These are phyloP conservation scores for Anableps anableps DNA, from an alignment of 2,797 vertebrate genomes.

Conservation along the genomic window DNA sequence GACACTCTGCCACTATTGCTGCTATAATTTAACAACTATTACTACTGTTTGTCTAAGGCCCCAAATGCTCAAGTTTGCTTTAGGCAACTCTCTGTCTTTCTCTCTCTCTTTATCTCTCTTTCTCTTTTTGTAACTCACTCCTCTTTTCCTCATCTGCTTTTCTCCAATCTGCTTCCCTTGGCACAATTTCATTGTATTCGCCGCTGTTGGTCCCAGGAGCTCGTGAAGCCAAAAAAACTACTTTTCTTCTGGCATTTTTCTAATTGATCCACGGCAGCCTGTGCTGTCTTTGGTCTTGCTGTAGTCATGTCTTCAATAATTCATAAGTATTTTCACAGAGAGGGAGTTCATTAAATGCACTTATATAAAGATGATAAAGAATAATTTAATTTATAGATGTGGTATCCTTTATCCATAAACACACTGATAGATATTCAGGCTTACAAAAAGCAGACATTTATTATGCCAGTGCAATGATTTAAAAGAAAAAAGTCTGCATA, in stretches of 20 bases:
- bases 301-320: conserved; percentile 71
- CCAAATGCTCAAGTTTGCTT: conserved; percentile 63
- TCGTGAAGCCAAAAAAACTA: conserved; percentile 54
- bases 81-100: conserved; percentile 40
- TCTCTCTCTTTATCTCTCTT: conserved; percentile 14
- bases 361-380: conserved; percentile 31
- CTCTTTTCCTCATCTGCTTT: conserved; percentile 40
- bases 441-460: conserved; percentile 9
- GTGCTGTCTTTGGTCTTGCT: conserved; percentile 44
- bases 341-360: conserved; percentile 45
- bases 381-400: conserved; percentile 29
- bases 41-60: conserved; percentile 71
- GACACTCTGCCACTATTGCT: conserved; percentile 47
- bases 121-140: conserved; percentile 31
- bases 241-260: conserved; percentile 72
- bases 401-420: conserved; percentile 26
- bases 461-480: neutral
- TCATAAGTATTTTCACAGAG: conserved; percentile 48
- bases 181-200: conserved; percentile 57
- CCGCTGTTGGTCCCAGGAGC: conserved; percentile 65
- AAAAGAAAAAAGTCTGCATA: neutral
- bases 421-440: neutral
- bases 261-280: conserved; percentile 71
- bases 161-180: conserved; percentile 57
- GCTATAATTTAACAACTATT: conserved; percentile 74